phyloP scores from a whole-genome alignment of 2,113 vertebrate genomes.

The Pterocles gutturalis region DNA sequence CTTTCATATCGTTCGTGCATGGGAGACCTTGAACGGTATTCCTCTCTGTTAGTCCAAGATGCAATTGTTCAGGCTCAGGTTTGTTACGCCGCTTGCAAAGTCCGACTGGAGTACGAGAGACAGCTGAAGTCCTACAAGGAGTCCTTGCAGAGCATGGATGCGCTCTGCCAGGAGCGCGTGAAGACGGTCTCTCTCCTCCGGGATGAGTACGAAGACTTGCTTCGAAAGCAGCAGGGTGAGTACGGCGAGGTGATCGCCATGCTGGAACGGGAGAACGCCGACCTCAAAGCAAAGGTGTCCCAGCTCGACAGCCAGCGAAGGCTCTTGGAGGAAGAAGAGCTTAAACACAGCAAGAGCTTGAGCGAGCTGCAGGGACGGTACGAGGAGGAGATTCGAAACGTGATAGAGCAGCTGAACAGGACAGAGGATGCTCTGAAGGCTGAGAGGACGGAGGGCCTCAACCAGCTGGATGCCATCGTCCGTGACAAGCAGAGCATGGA shows the following conservation, averaged over 20 bases:
- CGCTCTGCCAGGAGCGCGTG: slow-evolving; percentile 82
- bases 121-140: slow-evolving; percentile 84
- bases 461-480: slow-evolving; percentile 80
- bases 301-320: slow-evolving; percentile 80
- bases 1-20: slow-evolving; percentile 74
- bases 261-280: slow-evolving; percentile 85
- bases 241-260: slow-evolving; percentile 80
- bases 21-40: slow-evolving; percentile 75
- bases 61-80: slow-evolving; percentile 92
- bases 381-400: slow-evolving; percentile 78
- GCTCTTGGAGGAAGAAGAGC: slow-evolving; percentile 78
- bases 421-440: slow-evolving; percentile 83
- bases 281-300: slow-evolving; percentile 81
- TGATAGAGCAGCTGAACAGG: slow-evolving; percentile 77
- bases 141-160: slow-evolving; percentile 79
- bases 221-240: slow-evolving; percentile 83
- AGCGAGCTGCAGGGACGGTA: slow-evolving; percentile 81
- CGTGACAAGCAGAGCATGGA: slow-evolving; percentile 84
- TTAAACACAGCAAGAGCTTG: slow-evolving; percentile 76
- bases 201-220: slow-evolving; percentile 84
- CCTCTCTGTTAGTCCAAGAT: slow-evolving; percentile 87
- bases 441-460: slow-evolving; percentile 76
- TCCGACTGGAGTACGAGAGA: slow-evolving; percentile 83
- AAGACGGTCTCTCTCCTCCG: slow-evolving; percentile 78
- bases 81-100: slow-evolving; percentile 88